These are phyloP conservation scores for Sebastes trivittatus DNA, from an alignment of 2,797 vertebrate species.

Conservation along the genomic window DNA sequence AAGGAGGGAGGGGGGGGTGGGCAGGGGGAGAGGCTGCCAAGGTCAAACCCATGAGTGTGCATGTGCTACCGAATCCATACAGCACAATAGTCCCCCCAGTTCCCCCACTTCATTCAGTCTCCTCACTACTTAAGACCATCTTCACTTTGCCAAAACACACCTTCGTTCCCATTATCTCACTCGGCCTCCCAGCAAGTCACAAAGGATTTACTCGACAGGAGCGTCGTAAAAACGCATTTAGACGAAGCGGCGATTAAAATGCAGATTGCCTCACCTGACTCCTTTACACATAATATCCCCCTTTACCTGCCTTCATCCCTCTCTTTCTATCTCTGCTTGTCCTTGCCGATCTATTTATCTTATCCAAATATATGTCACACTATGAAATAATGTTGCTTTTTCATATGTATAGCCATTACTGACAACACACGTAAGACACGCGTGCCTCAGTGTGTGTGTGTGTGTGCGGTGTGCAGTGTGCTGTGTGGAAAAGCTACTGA, in stretches of 20 bases:
- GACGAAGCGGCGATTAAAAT: slow-evolving; percentile 45
- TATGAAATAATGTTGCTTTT: slow-evolving; percentile 52
- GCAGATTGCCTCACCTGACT: slow-evolving; percentile 44
- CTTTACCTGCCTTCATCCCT: slow-evolving; percentile 18
- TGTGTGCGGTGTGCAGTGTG: neutral
- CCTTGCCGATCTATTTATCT: slow-evolving; percentile 50
- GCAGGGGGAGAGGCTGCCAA: slow-evolving; percentile 57
- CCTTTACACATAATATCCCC: neutral
- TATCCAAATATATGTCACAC: slow-evolving; percentile 54
- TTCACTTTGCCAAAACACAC: neutral
- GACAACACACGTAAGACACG: slow-evolving; percentile 22
- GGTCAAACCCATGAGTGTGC: slow-evolving; percentile 67
- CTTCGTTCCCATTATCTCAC: slow-evolving; percentile 5
- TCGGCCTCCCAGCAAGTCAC: neutral
- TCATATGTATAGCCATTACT: slow-evolving; percentile 41
- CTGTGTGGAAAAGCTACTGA: slow-evolving; percentile 8
- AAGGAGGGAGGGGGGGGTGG: neutral
- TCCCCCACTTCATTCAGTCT: slow-evolving; percentile 20
- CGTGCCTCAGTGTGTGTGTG: no score
- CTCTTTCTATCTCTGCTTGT: neutral
- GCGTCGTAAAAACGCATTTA: slow-evolving; percentile 15
- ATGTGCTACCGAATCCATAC: slow-evolving; percentile 47
- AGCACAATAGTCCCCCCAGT: slow-evolving; percentile 25
- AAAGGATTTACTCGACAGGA: slow-evolving; percentile 9
- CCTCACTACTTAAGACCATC: neutral